A percentile compares a stretch with the other conserved stretches of the same genome.
phyloP scores from a whole-genome alignment of 2,888 invertebrate species.

The Netelia fuscicornis region DNA sequence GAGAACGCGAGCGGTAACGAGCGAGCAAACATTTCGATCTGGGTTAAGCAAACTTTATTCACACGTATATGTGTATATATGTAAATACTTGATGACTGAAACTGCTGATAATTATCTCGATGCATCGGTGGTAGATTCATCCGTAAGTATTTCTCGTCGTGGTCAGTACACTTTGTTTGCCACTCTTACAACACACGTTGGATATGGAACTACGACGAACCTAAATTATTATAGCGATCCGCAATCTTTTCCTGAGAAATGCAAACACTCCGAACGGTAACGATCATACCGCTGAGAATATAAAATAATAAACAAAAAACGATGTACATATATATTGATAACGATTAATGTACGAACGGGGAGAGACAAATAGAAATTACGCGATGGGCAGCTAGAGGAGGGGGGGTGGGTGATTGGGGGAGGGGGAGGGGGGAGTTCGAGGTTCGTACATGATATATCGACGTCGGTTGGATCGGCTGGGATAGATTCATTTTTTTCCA shows the following conservation, averaged over 20 bases:
- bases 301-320: background rate
- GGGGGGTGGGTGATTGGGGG: background rate
- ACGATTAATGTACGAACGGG: slow-evolving; percentile 53
- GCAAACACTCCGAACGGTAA: slow-evolving; percentile 36
- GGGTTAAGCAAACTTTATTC: slow-evolving; percentile 75
- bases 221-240: slow-evolving; percentile 58
- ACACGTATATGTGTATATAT: background rate
- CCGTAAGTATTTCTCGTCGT: background rate
- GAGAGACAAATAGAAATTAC: slow-evolving; percentile 56
- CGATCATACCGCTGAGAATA: slow-evolving; percentile 8
- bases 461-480: background rate
- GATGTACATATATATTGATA: slow-evolving; percentile 22
- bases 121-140: slow-evolving; percentile 9
- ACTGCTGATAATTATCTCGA: slow-evolving; percentile 35
- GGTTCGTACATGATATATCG: background rate
- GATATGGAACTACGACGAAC: slow-evolving; percentile 22
- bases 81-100: slow-evolving; percentile 34
- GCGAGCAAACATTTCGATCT: slow-evolving; percentile 74
- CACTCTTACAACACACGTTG: background rate
- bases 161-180: slow-evolving; percentile 8
- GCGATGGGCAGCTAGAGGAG: background rate
- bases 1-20: slow-evolving; percentile 65
- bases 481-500: slow-evolving; percentile 27
- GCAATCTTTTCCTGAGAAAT: slow-evolving; percentile 55
- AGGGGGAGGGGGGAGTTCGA: no score